Conservation (phyloP, 2,888 invertebrate species). For the Epirrhoe alternata region DNA sequence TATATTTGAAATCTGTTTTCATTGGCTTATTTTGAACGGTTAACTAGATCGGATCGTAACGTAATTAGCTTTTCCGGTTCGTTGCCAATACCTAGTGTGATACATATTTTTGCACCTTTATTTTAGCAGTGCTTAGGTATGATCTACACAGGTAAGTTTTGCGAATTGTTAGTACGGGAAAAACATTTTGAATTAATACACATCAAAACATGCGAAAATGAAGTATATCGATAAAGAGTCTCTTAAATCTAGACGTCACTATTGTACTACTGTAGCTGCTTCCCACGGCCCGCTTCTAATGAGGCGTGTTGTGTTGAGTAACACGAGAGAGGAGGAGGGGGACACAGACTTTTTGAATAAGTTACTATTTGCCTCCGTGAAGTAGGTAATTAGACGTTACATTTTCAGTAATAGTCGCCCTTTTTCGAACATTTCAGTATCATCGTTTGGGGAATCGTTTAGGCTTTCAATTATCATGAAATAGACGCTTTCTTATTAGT, state of each 20-base stretch:
- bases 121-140: too few relatives aligned
- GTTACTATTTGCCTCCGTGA: constrained; percentile 62
- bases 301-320: constrained; percentile 80
- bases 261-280: constrained; percentile 53
- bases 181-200: background rate
- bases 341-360: constrained; percentile 61
- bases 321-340: constrained; percentile 56
- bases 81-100: constrained; percentile 4
- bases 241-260: constrained; percentile 53
- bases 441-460: constrained; percentile 33
- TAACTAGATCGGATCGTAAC: constrained; percentile 20
- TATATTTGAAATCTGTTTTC: constrained; percentile 22
- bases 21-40: constrained; percentile 8
- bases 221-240: constrained; percentile 37
- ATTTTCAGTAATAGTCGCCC: constrained; percentile 46
- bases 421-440: constrained; percentile 37
- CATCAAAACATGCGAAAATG: background rate
- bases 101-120: constrained; percentile 1
- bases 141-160: too few relatives aligned
- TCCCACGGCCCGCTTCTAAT: constrained; percentile 82
- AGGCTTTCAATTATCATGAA: constrained; percentile 19
- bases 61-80: constrained; percentile 12
- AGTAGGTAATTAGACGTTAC: constrained; percentile 60
- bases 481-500: background rate
- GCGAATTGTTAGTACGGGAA: background rate